Conservation (phyloP, 2,888 invertebrate genomes). For the Metalampra italica region DNA sequence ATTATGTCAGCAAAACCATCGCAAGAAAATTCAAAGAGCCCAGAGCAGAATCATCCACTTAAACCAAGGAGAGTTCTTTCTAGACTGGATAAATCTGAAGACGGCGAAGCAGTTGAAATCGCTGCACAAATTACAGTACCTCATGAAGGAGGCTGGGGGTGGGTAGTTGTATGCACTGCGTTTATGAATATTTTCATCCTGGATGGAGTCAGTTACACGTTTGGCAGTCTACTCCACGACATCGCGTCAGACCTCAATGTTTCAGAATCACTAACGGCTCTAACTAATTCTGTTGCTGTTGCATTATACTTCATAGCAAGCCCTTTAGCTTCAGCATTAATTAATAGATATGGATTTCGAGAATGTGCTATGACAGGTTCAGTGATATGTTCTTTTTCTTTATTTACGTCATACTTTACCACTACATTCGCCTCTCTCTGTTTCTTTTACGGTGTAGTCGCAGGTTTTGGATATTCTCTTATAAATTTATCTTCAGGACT, state of each 20-base stretch:
- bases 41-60: background rate
- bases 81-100: constrained; percentile 42
- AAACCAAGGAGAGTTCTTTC: constrained; percentile 41
- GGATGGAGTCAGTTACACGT: constrained; percentile 59
- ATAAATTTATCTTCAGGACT: constrained; percentile 52
- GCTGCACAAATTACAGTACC: constrained; percentile 64
- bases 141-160: constrained; percentile 65
- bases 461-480: constrained; percentile 58
- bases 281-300: constrained; percentile 58
- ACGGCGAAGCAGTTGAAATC: constrained; percentile 64
- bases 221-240: constrained; percentile 53
- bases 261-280: constrained; percentile 41
- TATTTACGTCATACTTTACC: constrained; percentile 52
- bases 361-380: constrained; percentile 60
- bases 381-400: constrained; percentile 42
- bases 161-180: constrained; percentile 55
- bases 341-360: constrained; percentile 67
- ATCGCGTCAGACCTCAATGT: constrained; percentile 45
- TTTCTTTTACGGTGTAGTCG: constrained; percentile 50
- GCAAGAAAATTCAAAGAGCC: no score
- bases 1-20: no score
- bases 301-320: constrained; percentile 55
- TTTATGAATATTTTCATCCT: constrained; percentile 48
- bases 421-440: constrained; percentile 38
- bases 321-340: constrained; percentile 59